Percentiles rank a stretch among this genome's conserved stretches.
Evolutionary conservation across 2,888 invertebrate genomes (phyloP).

Genomic region (Pharmacophagus antenor): DNA sequence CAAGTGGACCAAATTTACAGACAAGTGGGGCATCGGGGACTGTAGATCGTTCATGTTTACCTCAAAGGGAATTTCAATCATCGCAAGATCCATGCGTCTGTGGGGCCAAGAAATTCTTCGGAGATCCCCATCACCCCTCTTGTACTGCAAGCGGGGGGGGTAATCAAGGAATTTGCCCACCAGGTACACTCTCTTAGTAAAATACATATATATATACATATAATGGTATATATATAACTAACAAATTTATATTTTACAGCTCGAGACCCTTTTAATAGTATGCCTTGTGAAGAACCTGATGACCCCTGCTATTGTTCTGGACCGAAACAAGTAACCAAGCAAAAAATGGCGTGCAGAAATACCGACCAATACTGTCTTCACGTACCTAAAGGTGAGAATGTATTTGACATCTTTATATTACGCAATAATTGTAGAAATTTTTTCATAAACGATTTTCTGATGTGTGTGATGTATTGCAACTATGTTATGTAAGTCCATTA

Average conservation of each 20-base stretch:
- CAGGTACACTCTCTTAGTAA: conserved; percentile 43
- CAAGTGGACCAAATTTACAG: conserved; percentile 50
- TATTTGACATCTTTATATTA: neutral
- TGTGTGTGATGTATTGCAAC: conserved; percentile 30
- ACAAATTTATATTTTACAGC: conserved; percentile 38
- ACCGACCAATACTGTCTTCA: conserved; percentile 71
- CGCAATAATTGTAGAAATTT: neutral
- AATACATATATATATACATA: neutral
- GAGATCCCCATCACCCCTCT: conserved; percentile 35
- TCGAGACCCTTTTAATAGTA: conserved; percentile 58
- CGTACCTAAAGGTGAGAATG: conserved; percentile 68
- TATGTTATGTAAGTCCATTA: conserved; percentile 30
- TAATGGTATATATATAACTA: neutral
- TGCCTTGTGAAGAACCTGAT: conserved; percentile 64
- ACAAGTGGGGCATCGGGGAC: conserved; percentile 40
- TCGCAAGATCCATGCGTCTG: conserved; percentile 62
- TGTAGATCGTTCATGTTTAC: conserved; percentile 64
- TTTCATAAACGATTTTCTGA: conserved; percentile 4
- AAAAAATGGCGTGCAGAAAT: conserved; percentile 63
- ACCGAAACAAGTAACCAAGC: conserved; percentile 49
- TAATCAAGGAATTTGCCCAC: conserved; percentile 49
- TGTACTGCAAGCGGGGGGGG: conserved; percentile 39
- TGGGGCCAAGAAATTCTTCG: conserved; percentile 47
- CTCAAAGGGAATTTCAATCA: conserved; percentile 55
- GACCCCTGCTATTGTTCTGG: conserved; percentile 70